Base-by-base conservation (phyloP, 2,113 vertebrate genomes). In the Zosterops lateralis region DNA sequence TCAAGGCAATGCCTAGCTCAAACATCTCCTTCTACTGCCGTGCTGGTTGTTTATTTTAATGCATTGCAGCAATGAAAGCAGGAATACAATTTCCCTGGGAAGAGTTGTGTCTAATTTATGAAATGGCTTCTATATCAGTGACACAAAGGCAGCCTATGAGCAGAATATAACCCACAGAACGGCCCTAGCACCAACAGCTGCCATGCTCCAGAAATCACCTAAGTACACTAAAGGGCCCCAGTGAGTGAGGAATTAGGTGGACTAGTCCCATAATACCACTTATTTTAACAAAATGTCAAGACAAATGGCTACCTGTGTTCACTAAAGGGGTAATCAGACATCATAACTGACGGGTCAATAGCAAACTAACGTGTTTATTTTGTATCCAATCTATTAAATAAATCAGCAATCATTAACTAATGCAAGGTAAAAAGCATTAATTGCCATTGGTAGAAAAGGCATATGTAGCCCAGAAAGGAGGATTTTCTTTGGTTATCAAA, bases 201-300 rank as follows among this genome's bases (percentile, higher is more conserved):
- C 91, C 89, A 90, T 92, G 94, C 95, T 94, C 97, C 93, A 97
- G 94, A 97, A 98, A 98, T 95, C 96, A 97, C 95, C 97, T 97
- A 94, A 96, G 91, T 81, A 96, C 54, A 92, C 93, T 89, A 88
- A 96, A 84, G 9, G 42, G 95, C 97, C 93, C 90, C 32, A 6
- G 92, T 95, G 97, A 96, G 84, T 83, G 87, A 94, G 95, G 94
- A 97, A 97, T 97, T 94, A 95, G 94, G 92, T 96, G 87, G 85
- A 96, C 81, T 77, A 87, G 94, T 94, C 92, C 95, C 93, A 94
- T 66, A 97, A 91, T 87, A 87, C 58, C 89, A 87, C 86, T 89
- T 92, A 89, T 84, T 92, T 91, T 96, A 96, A 91, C 79, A 87
- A 94, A 96, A 95, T 58, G 79, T 96, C 96, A 94, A 94, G 73